Conservation (phyloP, 1,140 invertebrate species). For the Amyelois transitella region DNA sequence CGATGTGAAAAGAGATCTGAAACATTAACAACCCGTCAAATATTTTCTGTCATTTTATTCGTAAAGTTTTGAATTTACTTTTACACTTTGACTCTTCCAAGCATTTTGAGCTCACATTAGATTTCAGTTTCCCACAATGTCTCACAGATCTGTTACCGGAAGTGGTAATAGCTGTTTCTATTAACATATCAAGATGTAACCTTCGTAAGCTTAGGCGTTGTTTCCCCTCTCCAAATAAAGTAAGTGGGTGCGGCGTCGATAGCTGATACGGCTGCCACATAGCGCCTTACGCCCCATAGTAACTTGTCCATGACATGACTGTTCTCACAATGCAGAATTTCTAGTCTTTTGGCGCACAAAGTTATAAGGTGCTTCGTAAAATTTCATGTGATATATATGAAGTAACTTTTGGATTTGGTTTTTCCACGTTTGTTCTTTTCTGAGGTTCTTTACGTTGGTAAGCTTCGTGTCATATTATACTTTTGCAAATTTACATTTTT, state of each 20-base stretch:
- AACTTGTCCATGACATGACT: slow-evolving; percentile 36
- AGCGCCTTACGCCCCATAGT: slow-evolving; percentile 33
- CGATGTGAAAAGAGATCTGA: slow-evolving; percentile 38
- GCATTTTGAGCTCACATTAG: background rate
- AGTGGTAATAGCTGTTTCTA: slow-evolving; percentile 5
- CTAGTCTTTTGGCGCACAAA: slow-evolving; percentile 72
- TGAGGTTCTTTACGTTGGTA: slow-evolving; percentile 31
- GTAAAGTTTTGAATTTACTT: slow-evolving; percentile 1
- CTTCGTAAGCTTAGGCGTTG: background rate
- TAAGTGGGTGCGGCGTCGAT: slow-evolving; percentile 25
- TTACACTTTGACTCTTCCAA: background rate
- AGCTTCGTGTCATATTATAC: slow-evolving; percentile 66
- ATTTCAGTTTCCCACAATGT: slow-evolving; percentile 1
- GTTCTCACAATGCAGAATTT: slow-evolving; percentile 48
- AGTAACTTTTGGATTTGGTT: slow-evolving; percentile 38
- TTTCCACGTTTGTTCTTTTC: slow-evolving; percentile 37
- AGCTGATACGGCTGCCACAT: slow-evolving; percentile 59
- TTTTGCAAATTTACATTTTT: slow-evolving; percentile 40
- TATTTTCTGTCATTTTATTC: slow-evolving; percentile 11
- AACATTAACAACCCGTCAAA: slow-evolving; percentile 13
- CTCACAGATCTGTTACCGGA: slow-evolving; percentile 3
- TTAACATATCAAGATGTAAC: slow-evolving; percentile 25
- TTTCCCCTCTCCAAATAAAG: background rate
- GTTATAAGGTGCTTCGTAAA: slow-evolving; percentile 59
- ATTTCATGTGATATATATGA: slow-evolving; percentile 57